Base-by-base conservation (phyloP, 1,140 invertebrate genomes). In the Cotesia typhae region DNA sequence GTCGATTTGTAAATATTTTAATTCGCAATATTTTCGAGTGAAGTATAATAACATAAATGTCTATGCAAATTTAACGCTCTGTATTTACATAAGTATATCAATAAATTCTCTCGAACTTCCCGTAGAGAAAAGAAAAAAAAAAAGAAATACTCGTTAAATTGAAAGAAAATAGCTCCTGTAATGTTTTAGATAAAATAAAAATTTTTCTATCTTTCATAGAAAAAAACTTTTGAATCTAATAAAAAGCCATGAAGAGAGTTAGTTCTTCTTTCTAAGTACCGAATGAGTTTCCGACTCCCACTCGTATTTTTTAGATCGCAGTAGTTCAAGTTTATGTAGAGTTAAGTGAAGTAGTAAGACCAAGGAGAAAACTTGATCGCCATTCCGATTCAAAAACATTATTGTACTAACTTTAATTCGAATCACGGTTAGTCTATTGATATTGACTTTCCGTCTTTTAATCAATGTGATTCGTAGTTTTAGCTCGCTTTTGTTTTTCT, bases 321-420 rank as follows among this genome's bases (percentile, higher is more conserved):
- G 41, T 47, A 47, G 41, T 47, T 47, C 10, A 2, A 47, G 41
- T 47, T 47, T 47, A 47, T 47, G 41, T 6, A 47, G 41, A 47
- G 41, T 47, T 10, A 47, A 47, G 41, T 47, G 10, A 10, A 7
- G 41, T 28, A 28, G 28, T 28, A 28, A 28, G 28, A 6, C 41
- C 0, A 47, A 6, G 10, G 41, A 47, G 14, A 17, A 67, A 41
- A 14, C 61, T 10, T 41, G 47, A 10, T 59, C 14, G 17, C 59
- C 35, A 71, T 35, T 52, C 47, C 59, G 66, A 65, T 41, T 52
- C 55, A 67, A 12, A 59, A 69, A 72, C 72, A 73, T 74, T 47
- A 47, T 76, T 63, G 66, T 66, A 72, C 73, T 74, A 76, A 69
- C 65, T 74, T 73, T 65, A 72, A 74, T 76, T 76, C 70, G 20